Percentiles rank a stretch among this genome's conserved stretches.
These are phyloP conservation scores for Sinosuthora webbiana DNA, from an alignment of 2,113 vertebrate genomes.

Conservation along the genomic window DNA sequence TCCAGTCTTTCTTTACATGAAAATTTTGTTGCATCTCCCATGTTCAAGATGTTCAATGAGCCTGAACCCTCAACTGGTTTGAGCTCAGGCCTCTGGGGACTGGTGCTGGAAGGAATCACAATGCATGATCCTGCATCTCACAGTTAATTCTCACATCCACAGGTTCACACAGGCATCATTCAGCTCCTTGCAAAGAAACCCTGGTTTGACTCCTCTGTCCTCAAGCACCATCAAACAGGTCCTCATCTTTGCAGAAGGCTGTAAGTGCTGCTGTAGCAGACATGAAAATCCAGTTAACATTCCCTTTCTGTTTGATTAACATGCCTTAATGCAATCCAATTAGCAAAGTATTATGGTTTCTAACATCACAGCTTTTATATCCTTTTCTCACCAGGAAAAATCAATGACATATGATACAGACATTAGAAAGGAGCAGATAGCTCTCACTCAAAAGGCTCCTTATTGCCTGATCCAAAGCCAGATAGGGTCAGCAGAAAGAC, in stretches of 20 bases:
- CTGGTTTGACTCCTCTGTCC: background rate
- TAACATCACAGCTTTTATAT: slow-evolving; percentile 16
- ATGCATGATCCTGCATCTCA: background rate
- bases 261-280: background rate
- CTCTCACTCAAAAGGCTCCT: background rate
- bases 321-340: slow-evolving; percentile 47
- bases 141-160: background rate
- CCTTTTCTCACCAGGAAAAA: slow-evolving; percentile 23
- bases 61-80: background rate
- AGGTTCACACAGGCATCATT: rapidly evolving
- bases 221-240: background rate
- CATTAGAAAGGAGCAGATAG: background rate
- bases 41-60: background rate
- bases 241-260: background rate
- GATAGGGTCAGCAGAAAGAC: slow-evolving; percentile 23
- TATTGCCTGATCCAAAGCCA: background rate
- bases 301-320: slow-evolving; percentile 43
- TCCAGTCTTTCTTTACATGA: background rate
- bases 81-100: background rate
- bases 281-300: slow-evolving; percentile 5
- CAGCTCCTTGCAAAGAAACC: background rate
- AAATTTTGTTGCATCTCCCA: background rate
- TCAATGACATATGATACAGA: slow-evolving; percentile 1
- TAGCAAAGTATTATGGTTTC: slow-evolving; percentile 45
- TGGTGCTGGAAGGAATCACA: background rate